These are phyloP conservation scores for Grapholita molesta DNA, from an alignment of 1,140 invertebrate genomes.

Conservation along the genomic window DNA sequence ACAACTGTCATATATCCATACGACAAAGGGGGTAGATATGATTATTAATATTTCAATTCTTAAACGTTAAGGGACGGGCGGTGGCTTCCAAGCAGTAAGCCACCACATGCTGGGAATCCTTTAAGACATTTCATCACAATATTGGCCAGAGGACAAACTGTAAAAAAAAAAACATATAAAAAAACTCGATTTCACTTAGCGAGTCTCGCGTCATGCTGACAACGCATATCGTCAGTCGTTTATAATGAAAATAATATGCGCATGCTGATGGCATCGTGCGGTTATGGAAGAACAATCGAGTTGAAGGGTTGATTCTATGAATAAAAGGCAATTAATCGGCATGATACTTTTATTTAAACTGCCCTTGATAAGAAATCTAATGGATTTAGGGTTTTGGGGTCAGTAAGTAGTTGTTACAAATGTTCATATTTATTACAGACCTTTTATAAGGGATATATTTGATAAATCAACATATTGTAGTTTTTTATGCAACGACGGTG, in stretches of 20 bases:
- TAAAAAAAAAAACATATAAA: conserved; percentile 50
- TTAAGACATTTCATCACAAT: conserved; percentile 66
- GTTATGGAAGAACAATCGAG: conserved; percentile 49
- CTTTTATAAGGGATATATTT: not conserved
- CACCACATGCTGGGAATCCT: conserved; percentile 60
- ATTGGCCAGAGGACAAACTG: conserved; percentile 55
- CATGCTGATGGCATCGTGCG: conserved; percentile 56
- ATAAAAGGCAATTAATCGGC: conserved; percentile 57
- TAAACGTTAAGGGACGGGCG: conserved; percentile 48
- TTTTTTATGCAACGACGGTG: too few relatives aligned
- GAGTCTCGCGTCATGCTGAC: conserved; percentile 68
- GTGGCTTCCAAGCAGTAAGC: conserved; percentile 65
- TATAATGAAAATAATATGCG: conserved; percentile 61
- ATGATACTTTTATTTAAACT: conserved; percentile 43
- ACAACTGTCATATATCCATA: conserved; percentile 28
- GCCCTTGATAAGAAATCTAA: not conserved
- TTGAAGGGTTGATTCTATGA: conserved; percentile 54
- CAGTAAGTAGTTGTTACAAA: not conserved
- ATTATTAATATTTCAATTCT: conserved; percentile 65
- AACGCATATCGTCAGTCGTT: conserved; percentile 69
- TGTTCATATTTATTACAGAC: too few relatives aligned
- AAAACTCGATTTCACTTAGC: conserved; percentile 54
- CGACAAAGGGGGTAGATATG: conserved; percentile 58
- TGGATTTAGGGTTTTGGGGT: not conserved
- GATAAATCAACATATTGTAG: not conserved